A percentile compares a stretch with the other conserved stretches of the same genome.
Conservation (phyloP, 1,140 invertebrate genomes). For the Apis dorsata region DNA sequence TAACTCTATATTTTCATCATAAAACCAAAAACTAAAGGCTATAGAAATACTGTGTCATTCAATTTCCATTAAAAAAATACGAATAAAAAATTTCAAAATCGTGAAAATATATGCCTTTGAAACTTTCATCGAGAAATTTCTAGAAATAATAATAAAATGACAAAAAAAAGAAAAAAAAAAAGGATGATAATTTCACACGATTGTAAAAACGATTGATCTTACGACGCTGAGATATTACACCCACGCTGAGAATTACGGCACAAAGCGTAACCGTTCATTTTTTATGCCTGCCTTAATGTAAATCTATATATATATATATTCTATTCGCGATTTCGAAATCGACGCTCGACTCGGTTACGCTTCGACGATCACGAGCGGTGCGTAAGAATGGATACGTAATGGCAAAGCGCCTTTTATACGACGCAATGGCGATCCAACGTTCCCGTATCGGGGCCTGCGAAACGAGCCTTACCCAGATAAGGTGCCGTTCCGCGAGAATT, state of each 20-base stretch:
- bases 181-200: no score
- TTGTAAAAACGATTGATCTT: conserved; percentile 1
- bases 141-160: no score
- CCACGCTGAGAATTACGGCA: conserved; percentile 15
- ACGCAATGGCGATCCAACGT: conserved; percentile 18
- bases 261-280: conserved; percentile 29
- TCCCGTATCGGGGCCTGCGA: conserved; percentile 17
- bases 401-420: conserved; percentile 25
- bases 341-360: conserved; percentile 51
- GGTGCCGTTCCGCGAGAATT: conserved; percentile 20
- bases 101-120: no score
- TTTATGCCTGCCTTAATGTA: conserved; percentile 25
- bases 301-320: conserved; percentile 37
- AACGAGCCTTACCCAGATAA: conserved; percentile 22
- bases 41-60: no score
- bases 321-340: conserved; percentile 56
- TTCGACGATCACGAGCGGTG: not conserved
- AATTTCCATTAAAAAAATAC: no score
- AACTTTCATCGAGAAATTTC: no score
- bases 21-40: no score
- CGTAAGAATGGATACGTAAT: conserved; percentile 29
- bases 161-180: no score
- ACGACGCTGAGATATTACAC: conserved; percentile 5
- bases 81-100: no score
- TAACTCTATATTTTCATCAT: no score